These are phyloP conservation scores for Trichacis sp. DNA, from an alignment of 2,888 invertebrate species.

Conservation along the genomic window DNA sequence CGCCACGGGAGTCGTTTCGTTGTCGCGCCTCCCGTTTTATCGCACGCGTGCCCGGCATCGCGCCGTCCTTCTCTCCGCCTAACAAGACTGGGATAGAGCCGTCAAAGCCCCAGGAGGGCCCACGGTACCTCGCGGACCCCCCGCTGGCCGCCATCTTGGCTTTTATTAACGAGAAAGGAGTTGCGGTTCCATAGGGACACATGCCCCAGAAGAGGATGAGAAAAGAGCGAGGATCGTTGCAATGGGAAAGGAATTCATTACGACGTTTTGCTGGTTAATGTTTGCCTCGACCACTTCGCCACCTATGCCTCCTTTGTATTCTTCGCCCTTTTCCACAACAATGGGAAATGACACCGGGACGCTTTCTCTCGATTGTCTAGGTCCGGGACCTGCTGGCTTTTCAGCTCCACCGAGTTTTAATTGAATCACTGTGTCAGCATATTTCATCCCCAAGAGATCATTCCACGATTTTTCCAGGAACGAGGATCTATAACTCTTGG, in stretches of 20 bases:
- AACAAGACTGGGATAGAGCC: constrained; percentile 68
- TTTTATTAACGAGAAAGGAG: constrained; percentile 68
- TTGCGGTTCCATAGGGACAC: constrained; percentile 40
- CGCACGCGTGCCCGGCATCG: constrained; percentile 34
- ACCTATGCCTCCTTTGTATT: constrained; percentile 50
- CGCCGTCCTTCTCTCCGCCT: constrained; percentile 46
- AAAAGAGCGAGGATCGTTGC: too few relatives aligned
- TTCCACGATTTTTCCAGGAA: too few relatives aligned
- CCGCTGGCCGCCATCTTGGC: constrained; percentile 66
- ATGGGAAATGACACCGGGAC: constrained; percentile 35
- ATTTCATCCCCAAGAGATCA: background rate
- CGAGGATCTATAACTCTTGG: too few relatives aligned
- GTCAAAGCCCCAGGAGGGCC: constrained; percentile 68
- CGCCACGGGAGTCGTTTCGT: constrained; percentile 66
- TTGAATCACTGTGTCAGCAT: background rate
- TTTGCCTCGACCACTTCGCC: constrained; percentile 55
- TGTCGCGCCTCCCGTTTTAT: constrained; percentile 45
- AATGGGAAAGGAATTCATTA: constrained; percentile 58
- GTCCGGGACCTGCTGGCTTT: background rate
- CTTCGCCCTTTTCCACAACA: constrained; percentile 35
- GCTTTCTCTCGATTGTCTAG: constrained; percentile 34
- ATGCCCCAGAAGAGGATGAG: too few relatives aligned
- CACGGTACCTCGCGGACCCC: constrained; percentile 63
- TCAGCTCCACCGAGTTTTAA: background rate
- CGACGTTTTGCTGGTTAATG: constrained; percentile 57